phyloP scores from a whole-genome alignment of 2,888 invertebrate species.

The Oligia strigilis region DNA sequence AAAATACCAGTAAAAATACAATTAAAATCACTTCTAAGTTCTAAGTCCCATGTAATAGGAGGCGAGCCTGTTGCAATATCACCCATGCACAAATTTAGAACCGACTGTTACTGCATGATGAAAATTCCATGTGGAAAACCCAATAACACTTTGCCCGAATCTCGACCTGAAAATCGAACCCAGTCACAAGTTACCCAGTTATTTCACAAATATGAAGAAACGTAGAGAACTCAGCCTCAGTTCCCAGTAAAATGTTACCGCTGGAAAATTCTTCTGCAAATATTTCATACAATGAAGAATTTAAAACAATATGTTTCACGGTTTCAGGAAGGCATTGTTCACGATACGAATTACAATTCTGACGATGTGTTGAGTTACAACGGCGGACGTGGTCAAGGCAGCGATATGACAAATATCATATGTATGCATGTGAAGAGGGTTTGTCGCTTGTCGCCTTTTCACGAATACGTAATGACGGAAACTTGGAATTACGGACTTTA shows the following conservation, averaged over 20 bases:
- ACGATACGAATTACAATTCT: slow-evolving; percentile 59
- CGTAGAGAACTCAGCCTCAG: slow-evolving; percentile 30
- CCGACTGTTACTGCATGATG: background rate
- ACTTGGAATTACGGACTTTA: slow-evolving; percentile 27
- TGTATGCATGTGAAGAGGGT: slow-evolving; percentile 50
- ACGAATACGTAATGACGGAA: slow-evolving; percentile 30
- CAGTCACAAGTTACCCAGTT: background rate
- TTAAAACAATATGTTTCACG: slow-evolving; percentile 50
- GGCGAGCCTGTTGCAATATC: background rate
- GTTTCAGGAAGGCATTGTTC: slow-evolving; percentile 55
- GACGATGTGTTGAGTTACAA: slow-evolving; percentile 48
- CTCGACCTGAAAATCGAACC: background rate
- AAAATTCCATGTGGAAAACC: background rate
- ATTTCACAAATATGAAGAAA: slow-evolving; percentile 40
- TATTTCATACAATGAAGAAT: slow-evolving; percentile 49
- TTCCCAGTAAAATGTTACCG: slow-evolving; percentile 29
- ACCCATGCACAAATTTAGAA: background rate
- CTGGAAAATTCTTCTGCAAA: slow-evolving; percentile 50
- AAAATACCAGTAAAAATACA: too few species aligned
- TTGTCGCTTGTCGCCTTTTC: slow-evolving; percentile 45
- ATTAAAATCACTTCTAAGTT: too few species aligned
- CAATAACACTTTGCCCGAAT: too few species aligned
- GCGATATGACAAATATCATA: slow-evolving; percentile 55
- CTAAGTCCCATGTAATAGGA: background rate
- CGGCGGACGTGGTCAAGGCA: slow-evolving; percentile 42